These are phyloP conservation scores for Tachina fera DNA, from an alignment of 2,888 invertebrate genomes.

Conservation along the genomic window DNA sequence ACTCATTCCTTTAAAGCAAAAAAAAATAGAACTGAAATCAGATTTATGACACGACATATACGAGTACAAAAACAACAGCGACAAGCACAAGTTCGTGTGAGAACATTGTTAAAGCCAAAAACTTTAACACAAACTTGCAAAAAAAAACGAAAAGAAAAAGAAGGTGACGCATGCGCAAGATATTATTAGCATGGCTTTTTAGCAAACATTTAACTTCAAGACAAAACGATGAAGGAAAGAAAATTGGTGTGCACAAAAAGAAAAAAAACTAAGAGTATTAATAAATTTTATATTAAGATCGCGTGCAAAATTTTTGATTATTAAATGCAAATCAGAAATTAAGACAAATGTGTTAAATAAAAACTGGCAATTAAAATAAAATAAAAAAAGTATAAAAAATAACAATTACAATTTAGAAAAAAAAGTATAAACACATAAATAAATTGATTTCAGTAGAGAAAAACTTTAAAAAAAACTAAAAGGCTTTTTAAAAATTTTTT, in stretches of 20 bases:
- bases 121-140: conserved; percentile 43
- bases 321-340: conserved; percentile 72
- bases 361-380: conserved; percentile 71
- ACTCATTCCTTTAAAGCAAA: conserved; percentile 42
- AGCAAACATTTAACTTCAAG: conserved; percentile 59
- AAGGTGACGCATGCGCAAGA: conserved; percentile 68
- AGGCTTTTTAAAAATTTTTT: too few relatives aligned
- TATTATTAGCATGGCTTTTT: conserved; percentile 68
- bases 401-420: neutral
- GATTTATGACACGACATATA: conserved; percentile 69
- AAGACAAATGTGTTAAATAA: conserved; percentile 72
- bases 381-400: conserved; percentile 33
- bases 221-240: conserved; percentile 46
- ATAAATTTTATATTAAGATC: conserved; percentile 71
- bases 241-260: neutral
- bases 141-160: conserved; percentile 31
- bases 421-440: neutral
- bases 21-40: conserved; percentile 55
- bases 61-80: conserved; percentile 49
- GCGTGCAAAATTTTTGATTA: conserved; percentile 70
- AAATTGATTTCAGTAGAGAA: too few relatives aligned
- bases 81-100: conserved; percentile 63
- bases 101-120: conserved; percentile 62
- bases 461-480: too few relatives aligned
- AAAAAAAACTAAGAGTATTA: conserved; percentile 46